Conservation (phyloP, 2,113 vertebrate species). For the Rhodinocichla rosea region DNA sequence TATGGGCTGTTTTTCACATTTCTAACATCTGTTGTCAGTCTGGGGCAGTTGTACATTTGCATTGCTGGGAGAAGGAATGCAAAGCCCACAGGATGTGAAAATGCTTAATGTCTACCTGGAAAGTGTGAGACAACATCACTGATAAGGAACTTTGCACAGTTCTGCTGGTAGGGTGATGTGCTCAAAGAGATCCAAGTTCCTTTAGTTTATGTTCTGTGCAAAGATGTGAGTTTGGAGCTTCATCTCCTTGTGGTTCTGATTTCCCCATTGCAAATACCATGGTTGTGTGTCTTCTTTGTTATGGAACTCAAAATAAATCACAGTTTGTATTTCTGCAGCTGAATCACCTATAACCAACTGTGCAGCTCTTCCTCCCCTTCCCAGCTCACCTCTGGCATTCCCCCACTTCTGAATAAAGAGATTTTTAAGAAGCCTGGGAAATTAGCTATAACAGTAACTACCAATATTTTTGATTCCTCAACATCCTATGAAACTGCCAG, state of each 20-base stretch:
- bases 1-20: neutral
- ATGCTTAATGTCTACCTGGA: neutral
- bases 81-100: neutral
- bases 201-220: neutral
- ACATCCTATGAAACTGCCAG: neutral
- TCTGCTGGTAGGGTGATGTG: neutral
- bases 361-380: neutral
- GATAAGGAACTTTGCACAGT: neutral
- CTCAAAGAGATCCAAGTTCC: neutral
- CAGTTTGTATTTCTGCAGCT: neutral
- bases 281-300: neutral
- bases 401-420: neutral
- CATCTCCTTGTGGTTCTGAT: neutral
- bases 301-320: neutral
- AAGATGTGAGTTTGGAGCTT: neutral
- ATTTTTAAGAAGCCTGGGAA: neutral
- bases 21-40: neutral
- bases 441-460: neutral
- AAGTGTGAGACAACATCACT: neutral
- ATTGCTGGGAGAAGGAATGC: neutral
- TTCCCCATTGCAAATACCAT: neutral
- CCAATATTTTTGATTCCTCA: neutral
- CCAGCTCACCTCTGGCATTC: neutral
- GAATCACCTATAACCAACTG: neutral
- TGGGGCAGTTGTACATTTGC: neutral